Evolutionary conservation across 1,140 invertebrate genomes (phyloP).

Genomic region (Hylyphantes graminicola): DNA sequence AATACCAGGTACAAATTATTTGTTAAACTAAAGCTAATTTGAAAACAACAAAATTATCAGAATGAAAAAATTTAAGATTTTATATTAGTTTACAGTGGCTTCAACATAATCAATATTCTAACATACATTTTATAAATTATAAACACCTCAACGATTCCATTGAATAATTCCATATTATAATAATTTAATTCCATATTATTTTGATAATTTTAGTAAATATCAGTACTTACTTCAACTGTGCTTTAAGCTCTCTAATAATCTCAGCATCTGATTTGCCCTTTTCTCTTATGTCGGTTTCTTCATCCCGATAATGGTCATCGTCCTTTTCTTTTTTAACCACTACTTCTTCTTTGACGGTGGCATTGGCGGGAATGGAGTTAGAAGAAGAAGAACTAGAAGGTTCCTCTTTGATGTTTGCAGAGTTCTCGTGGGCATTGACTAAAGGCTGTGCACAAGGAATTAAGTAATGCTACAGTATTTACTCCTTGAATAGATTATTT

Average conservation of each 20-base stretch:
- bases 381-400: constrained; percentile 30
- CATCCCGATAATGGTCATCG: constrained; percentile 62
- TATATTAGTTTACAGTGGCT: too few relatives aligned
- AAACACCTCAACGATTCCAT: too few relatives aligned
- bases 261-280: constrained; percentile 73
- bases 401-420: constrained; percentile 37
- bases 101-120: too few relatives aligned
- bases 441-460: constrained; percentile 24
- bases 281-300: constrained; percentile 66
- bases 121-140: too few relatives aligned
- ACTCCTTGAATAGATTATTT: too few relatives aligned
- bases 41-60: too few relatives aligned
- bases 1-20: too few relatives aligned
- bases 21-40: too few relatives aligned
- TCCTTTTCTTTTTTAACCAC: constrained; percentile 62
- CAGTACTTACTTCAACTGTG: constrained; percentile 85
- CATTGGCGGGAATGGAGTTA: constrained; percentile 29
- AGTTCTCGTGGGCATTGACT: constrained; percentile 24
- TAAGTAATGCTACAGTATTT: too few relatives aligned
- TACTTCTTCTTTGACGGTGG: constrained; percentile 49
- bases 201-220: neutral
- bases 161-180: too few relatives aligned
- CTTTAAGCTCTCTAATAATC: constrained; percentile 84
- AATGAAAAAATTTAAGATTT: too few relatives aligned
- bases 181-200: too few relatives aligned